Base-by-base conservation (phyloP, 2,113 vertebrate species). In the Alaudala cheleensis region DNA sequence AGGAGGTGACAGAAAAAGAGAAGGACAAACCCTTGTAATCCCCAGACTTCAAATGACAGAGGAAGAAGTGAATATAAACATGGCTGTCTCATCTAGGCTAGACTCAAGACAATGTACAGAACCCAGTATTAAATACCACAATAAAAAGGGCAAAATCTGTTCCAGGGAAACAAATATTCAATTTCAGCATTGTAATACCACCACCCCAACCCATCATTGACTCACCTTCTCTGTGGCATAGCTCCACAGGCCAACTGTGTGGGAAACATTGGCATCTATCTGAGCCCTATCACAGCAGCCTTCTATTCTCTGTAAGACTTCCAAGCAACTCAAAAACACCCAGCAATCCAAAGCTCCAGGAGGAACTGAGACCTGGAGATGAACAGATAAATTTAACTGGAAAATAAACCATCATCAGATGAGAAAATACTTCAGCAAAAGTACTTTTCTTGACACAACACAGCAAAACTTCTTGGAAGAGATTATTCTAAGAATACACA, bases 241-340 rank as follows among this genome's bases (percentile, higher is more conserved):
- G 47, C 98, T 99, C 99, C 99, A 99, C 34, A 99, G 97, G 5
- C 99, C 99, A 76, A 99, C 99, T 1, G 98, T 99, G 89, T 99
- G 99, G 24, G 99, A 99, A 88, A 98, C 96, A 96, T 99, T 99
- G 21, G 99, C 98, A 31, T 99, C 99, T 37, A 99, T 97, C 88
- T 99, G 99, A 13, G 97, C 97, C 53, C 98, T 98, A 67, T 99
- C 99, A 58, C 99, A 99, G 93, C 99, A 99, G 73, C 99, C 98
- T 93, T 99, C 99, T 69, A 99, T 99, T 94, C 99, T 98, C 97
- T 99, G 99, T 80, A 99, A 96, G 91, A 99, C 99, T 97, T 99
- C 99, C 97, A 99, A 95, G 79, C 99, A 99, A 96, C 99, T 99
- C 95, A 99, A 98, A 83, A 99, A 99, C 53, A 99, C 99, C 99